A percentile compares a stretch with the other conserved stretches of the same genome.
Conservation (phyloP, 2,888 invertebrate species). For the Pristionchus entomophagus region DNA sequence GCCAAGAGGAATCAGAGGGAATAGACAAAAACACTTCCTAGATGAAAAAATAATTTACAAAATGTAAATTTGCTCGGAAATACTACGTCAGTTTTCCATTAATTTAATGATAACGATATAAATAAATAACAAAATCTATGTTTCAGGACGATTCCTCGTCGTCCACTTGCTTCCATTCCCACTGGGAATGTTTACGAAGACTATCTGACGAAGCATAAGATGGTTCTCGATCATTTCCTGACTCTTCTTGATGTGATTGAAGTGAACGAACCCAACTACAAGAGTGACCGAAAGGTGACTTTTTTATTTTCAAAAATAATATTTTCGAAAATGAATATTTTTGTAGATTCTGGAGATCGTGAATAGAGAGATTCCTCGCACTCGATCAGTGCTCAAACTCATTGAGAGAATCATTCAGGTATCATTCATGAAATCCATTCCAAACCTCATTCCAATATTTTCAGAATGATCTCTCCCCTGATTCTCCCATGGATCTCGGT, state of each 20-base stretch:
- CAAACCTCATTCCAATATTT: neutral
- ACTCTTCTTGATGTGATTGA: neutral
- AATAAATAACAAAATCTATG: no score
- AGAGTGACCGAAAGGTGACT: neutral
- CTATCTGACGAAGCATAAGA: neutral
- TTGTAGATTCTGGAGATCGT: neutral
- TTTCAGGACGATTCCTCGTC: slow-evolving; percentile 9
- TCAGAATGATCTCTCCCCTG: neutral
- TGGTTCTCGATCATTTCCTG: neutral
- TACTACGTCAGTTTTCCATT: no score
- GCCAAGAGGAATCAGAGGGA: no score
- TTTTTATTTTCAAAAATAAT: no score
- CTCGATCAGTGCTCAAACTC: neutral
- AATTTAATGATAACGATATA: no score
- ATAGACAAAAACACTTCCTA: no score
- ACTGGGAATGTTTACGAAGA: neutral
- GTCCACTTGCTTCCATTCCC: neutral
- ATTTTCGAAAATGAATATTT: neutral
- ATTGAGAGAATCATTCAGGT: neutral
- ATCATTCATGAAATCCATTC: neutral
- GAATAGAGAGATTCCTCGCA: neutral
- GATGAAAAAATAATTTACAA: no score
- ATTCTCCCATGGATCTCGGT: neutral
- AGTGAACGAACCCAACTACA: neutral
- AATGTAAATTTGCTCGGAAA: no score